These are phyloP conservation scores for Cephalotes varians DNA, from an alignment of 2,888 invertebrate species.

Conservation along the genomic window DNA sequence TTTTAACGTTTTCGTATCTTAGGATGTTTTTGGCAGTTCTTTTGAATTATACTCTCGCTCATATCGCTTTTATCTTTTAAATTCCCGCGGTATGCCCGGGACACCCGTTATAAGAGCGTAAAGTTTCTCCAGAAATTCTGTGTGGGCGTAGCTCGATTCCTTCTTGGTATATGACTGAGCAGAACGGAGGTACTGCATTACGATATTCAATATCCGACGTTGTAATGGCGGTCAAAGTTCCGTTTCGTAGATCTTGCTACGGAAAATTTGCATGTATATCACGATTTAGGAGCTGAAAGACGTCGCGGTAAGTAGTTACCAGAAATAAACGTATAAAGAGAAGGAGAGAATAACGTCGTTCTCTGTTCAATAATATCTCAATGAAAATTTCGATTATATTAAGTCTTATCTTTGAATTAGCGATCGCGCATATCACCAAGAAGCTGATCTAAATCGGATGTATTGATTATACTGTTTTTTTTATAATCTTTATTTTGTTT, in stretches of 20 bases:
- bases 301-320: conserved; percentile 47
- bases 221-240: conserved; percentile 77
- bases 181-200: conserved; percentile 66
- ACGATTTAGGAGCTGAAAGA: conserved; percentile 69
- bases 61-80: neutral
- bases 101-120: conserved; percentile 54
- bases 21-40: neutral
- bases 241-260: conserved; percentile 63
- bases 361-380: neutral
- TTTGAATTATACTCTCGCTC: neutral
- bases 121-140: conserved; percentile 66
- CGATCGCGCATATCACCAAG: conserved; percentile 24
- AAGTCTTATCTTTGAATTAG: conserved; percentile 33
- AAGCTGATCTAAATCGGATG: neutral
- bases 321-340: conserved; percentile 24
- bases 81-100: neutral
- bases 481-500: neutral
- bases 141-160: conserved; percentile 67
- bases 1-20: neutral
- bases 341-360: neutral
- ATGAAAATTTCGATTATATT: neutral
- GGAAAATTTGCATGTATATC: conserved; percentile 78
- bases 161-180: conserved; percentile 55
- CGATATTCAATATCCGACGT: conserved; percentile 75
- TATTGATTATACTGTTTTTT: neutral